Base-by-base conservation (phyloP, 2,113 vertebrate species). In the Chionodraco myersi region DNA sequence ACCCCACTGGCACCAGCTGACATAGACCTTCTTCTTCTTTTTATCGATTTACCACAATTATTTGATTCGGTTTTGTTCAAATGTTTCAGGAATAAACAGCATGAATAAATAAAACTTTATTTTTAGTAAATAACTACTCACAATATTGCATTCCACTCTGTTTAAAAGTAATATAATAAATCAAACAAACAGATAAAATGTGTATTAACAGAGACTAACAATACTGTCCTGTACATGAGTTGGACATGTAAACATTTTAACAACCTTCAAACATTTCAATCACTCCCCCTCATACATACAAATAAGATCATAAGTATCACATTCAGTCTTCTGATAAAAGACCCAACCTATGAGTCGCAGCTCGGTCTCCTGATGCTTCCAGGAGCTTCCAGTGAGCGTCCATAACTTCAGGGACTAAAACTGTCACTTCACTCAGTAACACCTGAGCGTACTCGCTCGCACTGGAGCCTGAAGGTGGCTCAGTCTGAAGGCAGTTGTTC, bases 91-190 rank as follows among this genome's bases (percentile, higher is more conserved):
- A 48, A 10, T 36, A 23, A 21, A n/a, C 54, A 36, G 47, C 2
- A 78, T 91, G 72, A 90, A 93, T 90, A 92, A 93, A 93, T 93
- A 94, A 85, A 92, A 88, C 74, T 93, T 92, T 91, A 89, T 89
- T 93, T 93, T 89, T 59, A 86, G 70, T 78, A 78, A 86, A 86
- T 65, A 87, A 80, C 53, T 88, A 82, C 85, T 91, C 87, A 92
- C 80, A 87, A 68, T 57, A 84, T 74, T 82, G 71, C 54, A 71
- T 53, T 75, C 48, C 41, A 75, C 65, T 41, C 59, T 65, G 14
- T 84, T 77, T 0, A 26, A 57, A 72, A 68, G 30, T 4, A 52
- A 66, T 11, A 11, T 44, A 41, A 62, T 48, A 16, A 80, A 11
- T 66, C 34, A 64, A 85, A 72, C 30, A 48, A 65, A 77, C 10